These are phyloP conservation scores for Pegoplata infirma DNA, from an alignment of 2,888 invertebrate genomes.

Conservation along the genomic window DNA sequence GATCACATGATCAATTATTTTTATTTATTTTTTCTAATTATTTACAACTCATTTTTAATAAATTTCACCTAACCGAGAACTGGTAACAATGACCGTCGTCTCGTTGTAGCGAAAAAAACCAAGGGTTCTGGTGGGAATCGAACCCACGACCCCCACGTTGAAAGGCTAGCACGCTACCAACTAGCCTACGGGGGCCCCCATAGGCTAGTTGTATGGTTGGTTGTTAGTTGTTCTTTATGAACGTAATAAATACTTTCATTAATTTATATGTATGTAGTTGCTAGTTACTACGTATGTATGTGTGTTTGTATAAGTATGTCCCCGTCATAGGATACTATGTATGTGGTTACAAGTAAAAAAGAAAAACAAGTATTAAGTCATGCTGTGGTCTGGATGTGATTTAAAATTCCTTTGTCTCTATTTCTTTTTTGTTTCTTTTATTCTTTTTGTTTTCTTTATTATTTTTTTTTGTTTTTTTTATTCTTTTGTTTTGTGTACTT, in stretches of 20 bases:
- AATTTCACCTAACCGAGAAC: too few species aligned
- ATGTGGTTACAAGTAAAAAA: background rate
- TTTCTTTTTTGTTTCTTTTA: background rate
- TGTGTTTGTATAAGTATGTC: background rate
- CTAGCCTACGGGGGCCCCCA: too few species aligned
- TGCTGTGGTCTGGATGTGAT: constrained; percentile 37
- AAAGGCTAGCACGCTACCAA: too few species aligned
- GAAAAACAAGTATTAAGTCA: constrained; percentile 27
- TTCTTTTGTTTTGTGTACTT: constrained; percentile 34
- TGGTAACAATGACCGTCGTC: too few species aligned
- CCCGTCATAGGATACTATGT: background rate
- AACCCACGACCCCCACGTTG: too few species aligned
- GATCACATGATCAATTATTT: too few species aligned
- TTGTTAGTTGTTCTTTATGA: constrained; percentile 18
- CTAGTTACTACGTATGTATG: background rate
- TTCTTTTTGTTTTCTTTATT: background rate
- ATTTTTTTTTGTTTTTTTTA: constrained; percentile 17
- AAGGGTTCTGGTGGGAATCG: too few species aligned
- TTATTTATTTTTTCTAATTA: too few species aligned
- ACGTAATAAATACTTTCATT: constrained; percentile 47
- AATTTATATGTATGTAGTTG: constrained; percentile 31
- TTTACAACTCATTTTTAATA: too few species aligned
- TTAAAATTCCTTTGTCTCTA: constrained; percentile 29
- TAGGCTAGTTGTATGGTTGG: too few species aligned
- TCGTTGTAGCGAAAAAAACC: too few species aligned